Evolutionary conservation across 2,888 invertebrate genomes (phyloP).

Genomic region (Drosophila hawaiiensis): DNA sequence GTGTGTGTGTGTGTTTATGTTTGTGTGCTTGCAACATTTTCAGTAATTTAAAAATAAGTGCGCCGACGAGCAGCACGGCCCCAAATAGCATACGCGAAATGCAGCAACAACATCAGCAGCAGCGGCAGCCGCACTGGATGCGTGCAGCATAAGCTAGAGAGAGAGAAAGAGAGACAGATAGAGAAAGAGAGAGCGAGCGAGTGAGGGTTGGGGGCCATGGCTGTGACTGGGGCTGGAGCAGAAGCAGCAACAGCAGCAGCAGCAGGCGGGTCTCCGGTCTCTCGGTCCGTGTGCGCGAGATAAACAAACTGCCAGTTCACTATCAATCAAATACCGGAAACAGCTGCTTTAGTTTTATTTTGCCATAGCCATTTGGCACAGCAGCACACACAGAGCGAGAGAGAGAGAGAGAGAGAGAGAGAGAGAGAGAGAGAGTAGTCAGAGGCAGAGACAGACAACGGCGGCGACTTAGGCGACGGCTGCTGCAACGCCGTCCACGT

Average conservation of each 20-base stretch:
- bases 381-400: slow-evolving; percentile 47
- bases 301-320: slow-evolving; percentile 85
- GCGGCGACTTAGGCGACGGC: slow-evolving; percentile 53
- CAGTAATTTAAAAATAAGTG: slow-evolving; percentile 81
- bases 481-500: slow-evolving; percentile 61
- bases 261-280: slow-evolving; percentile 61
- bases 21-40: slow-evolving; percentile 79
- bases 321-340: slow-evolving; percentile 86
- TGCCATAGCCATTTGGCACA: slow-evolving; percentile 82
- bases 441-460: slow-evolving; percentile 53
- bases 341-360: slow-evolving; percentile 86
- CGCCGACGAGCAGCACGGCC: slow-evolving; percentile 78
- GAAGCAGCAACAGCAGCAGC: slow-evolving; percentile 1
- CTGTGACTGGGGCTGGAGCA: slow-evolving; percentile 33
- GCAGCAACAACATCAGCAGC: slow-evolving; percentile 46
- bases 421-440: neutral
- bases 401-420: slow-evolving; percentile 12
- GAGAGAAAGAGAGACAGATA: slow-evolving; percentile 9
- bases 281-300: slow-evolving; percentile 78
- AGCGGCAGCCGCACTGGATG: slow-evolving; percentile 64
- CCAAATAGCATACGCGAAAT: slow-evolving; percentile 82
- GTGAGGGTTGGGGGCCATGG: slow-evolving; percentile 33
- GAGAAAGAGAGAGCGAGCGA: slow-evolving; percentile 9
- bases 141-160: slow-evolving; percentile 18
- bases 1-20: slow-evolving; percentile 33